Evolutionary conservation across 2,113 vertebrate species (phyloP), one percentile per base, ranked within the genome.

Genomic region (Erythrocercus mccallii): DNA sequence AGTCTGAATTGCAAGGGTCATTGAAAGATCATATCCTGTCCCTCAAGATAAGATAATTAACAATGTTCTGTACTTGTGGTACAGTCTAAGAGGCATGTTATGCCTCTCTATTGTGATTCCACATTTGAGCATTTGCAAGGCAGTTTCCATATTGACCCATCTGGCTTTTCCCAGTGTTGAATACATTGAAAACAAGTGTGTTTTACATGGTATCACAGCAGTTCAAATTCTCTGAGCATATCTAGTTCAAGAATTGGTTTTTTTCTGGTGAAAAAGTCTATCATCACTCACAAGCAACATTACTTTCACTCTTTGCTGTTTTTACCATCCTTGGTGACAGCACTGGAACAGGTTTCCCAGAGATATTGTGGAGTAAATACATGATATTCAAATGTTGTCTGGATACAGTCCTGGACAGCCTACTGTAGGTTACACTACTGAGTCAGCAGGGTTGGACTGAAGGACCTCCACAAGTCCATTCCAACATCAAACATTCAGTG

Each of bases 31-130:
- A 81, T 37, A 82, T 79, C 33, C 35, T 85, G 77, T 92, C 88
- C 86, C 68, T 95, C 54, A 65, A 45, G 57, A 44, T 60, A 85
- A 77, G 65, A 57, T 76, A 86, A 79, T 94, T 94, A 92, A 90
- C 61, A 70, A 30, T 31, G 40, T 88, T 95, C 71, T 80, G 2
- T 62, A 40, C 54, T 86, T 81, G 68, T 90, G 50, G 14, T 86
- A 93, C 72, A 86, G 51, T 25, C 47, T 74, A 72, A 93, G 62
- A 38, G 70, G 27, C 28, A 37, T 81, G 82, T 54, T 76, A 71
- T 80, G 12, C 16, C 7, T 61, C 27, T 57, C 8, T 53, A 62
- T 71, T 72, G 28, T 60, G 27, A 70, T 77, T 92, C 47, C 14
- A 35, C 27, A 21, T 31, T 50, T 42, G 21, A 62, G 74, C 10